Evolutionary conservation across 2,797 vertebrate species (phyloP).

Genomic region (Nannoperca australis): DNA sequence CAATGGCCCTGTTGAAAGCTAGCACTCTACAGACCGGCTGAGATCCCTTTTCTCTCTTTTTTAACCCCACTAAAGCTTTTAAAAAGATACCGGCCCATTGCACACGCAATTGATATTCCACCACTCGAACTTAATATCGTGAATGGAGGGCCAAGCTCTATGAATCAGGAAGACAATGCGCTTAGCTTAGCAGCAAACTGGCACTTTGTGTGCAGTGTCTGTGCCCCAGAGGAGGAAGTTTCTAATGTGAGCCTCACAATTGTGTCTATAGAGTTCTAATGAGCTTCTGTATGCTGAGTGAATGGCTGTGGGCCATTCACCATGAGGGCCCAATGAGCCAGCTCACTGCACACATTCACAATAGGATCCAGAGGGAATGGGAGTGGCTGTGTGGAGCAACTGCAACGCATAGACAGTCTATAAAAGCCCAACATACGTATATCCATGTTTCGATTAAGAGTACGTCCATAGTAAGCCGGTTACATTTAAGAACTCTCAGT

Average conservation of each 20-base stretch:
- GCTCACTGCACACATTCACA: slow-evolving; percentile 88
- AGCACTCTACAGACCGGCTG: slow-evolving; percentile 78
- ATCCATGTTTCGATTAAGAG: slow-evolving; percentile 40
- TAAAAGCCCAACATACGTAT: slow-evolving; percentile 58
- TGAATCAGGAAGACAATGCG: slow-evolving; percentile 86
- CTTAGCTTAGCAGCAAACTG: slow-evolving; percentile 91
- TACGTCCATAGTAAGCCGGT: slow-evolving; percentile 17
- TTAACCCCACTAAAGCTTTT: slow-evolving; percentile 82
- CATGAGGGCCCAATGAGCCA: slow-evolving; percentile 92
- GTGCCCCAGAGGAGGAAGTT: slow-evolving; percentile 92
- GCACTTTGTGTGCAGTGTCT: slow-evolving; percentile 92
- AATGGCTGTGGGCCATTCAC: slow-evolving; percentile 92
- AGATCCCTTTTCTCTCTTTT: slow-evolving; percentile 79
- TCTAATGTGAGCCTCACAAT: slow-evolving; percentile 94
- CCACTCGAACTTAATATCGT: slow-evolving; percentile 88
- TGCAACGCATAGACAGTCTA: slow-evolving; percentile 59
- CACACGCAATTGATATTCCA: slow-evolving; percentile 86
- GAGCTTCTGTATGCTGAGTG: slow-evolving; percentile 93
- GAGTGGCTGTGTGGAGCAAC: slow-evolving; percentile 63
- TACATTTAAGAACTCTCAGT: not conserved
- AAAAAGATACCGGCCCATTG: slow-evolving; percentile 83
- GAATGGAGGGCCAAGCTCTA: slow-evolving; percentile 90
- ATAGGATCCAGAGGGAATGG: slow-evolving; percentile 70
- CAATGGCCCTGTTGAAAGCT: slow-evolving; percentile 81
- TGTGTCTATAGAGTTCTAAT: slow-evolving; percentile 99